These are phyloP conservation scores for Melanchra persicariae DNA, from an alignment of 2,888 invertebrate species.

Conservation along the genomic window DNA sequence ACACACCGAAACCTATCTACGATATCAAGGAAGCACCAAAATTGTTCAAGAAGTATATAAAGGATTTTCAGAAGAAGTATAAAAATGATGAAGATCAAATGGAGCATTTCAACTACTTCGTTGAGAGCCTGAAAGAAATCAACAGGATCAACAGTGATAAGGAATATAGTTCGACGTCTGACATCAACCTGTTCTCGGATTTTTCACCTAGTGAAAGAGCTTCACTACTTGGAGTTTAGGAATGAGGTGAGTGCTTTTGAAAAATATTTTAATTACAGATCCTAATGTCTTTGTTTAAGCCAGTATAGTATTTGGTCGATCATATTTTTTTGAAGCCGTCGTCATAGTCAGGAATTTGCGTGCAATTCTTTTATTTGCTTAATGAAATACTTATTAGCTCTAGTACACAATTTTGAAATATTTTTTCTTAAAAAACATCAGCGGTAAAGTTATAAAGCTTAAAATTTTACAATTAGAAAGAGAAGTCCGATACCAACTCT, in stretches of 20 bases:
- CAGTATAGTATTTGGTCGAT: not conserved
- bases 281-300: not conserved
- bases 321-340: not conserved
- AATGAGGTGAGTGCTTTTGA: conserved; percentile 30
- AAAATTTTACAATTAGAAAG: no score
- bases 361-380: no score
- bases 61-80: conserved; percentile 76
- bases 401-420: no score
- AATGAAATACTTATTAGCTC: no score
- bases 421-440: no score
- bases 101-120: conserved; percentile 75
- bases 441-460: no score
- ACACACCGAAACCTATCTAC: conserved; percentile 71
- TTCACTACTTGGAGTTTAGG: conserved; percentile 21
- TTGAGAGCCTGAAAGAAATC: conserved; percentile 77
- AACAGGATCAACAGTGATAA: conserved; percentile 74
- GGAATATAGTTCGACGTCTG: conserved; percentile 64
- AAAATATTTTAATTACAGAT: not conserved
- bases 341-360: no score
- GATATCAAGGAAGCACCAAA: conserved; percentile 75
- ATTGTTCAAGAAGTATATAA: conserved; percentile 75
- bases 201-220: conserved; percentile 66
- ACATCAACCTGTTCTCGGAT: conserved; percentile 81
- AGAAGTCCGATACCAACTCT: no score
- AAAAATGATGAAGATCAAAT: conserved; percentile 70